Evolutionary conservation across 1,140 invertebrate genomes (phyloP).

Genomic region (Panonychus citri): DNA sequence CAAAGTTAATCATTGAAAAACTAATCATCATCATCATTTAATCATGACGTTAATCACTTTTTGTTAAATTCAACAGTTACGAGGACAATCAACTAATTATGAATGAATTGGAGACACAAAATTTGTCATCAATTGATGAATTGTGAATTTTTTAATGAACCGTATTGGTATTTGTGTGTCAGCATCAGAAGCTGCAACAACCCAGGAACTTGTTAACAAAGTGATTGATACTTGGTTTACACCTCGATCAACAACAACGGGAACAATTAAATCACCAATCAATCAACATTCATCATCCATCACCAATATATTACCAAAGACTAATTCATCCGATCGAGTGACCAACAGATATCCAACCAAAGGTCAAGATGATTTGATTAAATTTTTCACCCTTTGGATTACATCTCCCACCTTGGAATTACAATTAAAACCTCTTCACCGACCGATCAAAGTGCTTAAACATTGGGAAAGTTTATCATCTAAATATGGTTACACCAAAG

Average conservation of each 20-base stretch:
- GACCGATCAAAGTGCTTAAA: constrained; percentile 50
- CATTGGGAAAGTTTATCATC: constrained; percentile 54
- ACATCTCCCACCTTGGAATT: constrained; percentile 44
- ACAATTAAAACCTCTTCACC: constrained; percentile 61
- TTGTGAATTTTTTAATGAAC: constrained; percentile 33
- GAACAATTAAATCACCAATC: background rate
- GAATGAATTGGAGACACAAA: no score
- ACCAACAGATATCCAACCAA: no score
- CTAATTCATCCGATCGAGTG: no score
- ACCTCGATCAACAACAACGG: background rate
- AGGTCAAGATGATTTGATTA: background rate
- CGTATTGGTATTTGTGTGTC: constrained; percentile 30
- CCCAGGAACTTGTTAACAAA: constrained; percentile 27
- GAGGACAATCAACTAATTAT: no score
- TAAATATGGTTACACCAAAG: constrained; percentile 32
- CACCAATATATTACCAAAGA: no score
- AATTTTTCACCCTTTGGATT: constrained; percentile 41
- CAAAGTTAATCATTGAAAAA: no score
- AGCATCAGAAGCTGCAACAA: constrained; percentile 24
- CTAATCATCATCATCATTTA: no score
- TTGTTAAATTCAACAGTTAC: no score
- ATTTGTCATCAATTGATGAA: constrained; percentile 12
- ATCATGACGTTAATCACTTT: no score
- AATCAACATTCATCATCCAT: no score
- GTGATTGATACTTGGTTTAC: background rate